phyloP scores from a whole-genome alignment of 2,113 vertebrate genomes.

The Mustela nigripes region DNA sequence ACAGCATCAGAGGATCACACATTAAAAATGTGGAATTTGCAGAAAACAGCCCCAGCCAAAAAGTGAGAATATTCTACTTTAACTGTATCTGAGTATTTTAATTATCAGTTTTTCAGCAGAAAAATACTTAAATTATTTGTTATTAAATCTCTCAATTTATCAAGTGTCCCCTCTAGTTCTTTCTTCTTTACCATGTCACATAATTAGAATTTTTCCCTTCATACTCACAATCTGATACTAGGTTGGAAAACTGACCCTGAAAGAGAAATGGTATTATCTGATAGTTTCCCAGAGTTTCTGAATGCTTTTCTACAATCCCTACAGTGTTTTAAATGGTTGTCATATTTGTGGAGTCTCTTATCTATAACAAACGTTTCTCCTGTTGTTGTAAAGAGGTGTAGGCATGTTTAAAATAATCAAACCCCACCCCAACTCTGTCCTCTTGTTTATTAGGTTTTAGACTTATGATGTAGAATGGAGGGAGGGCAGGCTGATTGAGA shows the following conservation, averaged over 20 bases:
- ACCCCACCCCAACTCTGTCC: background rate
- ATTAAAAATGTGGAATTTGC: conserved; percentile 99
- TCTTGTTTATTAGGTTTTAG: conserved; percentile 14
- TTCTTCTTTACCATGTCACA: conserved; percentile 7
- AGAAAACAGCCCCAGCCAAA: conserved; percentile 98
- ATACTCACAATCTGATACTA: conserved; percentile 14
- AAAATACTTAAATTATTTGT: conserved; percentile 44
- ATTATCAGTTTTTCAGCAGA: conserved; percentile 44
- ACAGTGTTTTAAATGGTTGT: conserved; percentile 34
- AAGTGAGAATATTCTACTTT: conserved; percentile 90
- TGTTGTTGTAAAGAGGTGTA: background rate
- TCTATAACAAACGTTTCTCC: background rate
- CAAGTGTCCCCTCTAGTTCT: background rate
- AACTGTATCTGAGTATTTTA: conserved; percentile 34
- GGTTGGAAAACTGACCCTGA: conserved; percentile 40
- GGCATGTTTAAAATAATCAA: conserved; percentile 1
- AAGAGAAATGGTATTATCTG: background rate
- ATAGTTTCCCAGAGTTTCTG: conserved; percentile 7
- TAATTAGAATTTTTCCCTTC: conserved; percentile 24
- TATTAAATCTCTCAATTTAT: conserved; percentile 17
- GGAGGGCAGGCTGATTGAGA: background rate
- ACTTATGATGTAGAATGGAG: background rate
- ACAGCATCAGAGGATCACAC: conserved; percentile 99
- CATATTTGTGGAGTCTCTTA: background rate
- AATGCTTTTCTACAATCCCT: conserved; percentile 11